These are phyloP conservation scores for Sarcophilus harrisii DNA, from an alignment of 2,797 vertebrate genomes.

Conservation along the genomic window DNA sequence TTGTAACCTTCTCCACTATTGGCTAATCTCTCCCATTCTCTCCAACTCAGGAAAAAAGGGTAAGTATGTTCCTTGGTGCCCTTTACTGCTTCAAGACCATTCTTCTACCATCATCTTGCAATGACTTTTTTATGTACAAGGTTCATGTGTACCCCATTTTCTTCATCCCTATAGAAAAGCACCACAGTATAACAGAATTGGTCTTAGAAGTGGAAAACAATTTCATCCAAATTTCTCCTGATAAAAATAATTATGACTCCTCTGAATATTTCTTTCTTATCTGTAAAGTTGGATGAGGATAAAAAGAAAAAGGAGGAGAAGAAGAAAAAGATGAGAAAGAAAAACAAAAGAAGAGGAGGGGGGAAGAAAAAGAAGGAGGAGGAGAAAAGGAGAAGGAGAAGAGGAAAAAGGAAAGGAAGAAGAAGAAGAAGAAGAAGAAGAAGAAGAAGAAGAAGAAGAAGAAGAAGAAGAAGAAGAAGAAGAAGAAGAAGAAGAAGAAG, in stretches of 20 bases:
- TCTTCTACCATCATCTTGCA: background rate
- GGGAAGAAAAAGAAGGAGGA: too few species aligned
- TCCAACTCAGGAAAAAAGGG: background rate
- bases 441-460: too few species aligned
- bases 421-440: too few species aligned
- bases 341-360: too few species aligned
- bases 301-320: background rate
- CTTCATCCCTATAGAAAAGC: background rate
- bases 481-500: too few species aligned
- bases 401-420: accelerated
- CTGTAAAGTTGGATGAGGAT: background rate
- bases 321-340: too few species aligned
- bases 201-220: background rate
- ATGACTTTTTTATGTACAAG: background rate
- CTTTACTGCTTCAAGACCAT: background rate
- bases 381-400: too few species aligned
- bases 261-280: background rate
- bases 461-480: too few species aligned
- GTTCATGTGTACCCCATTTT: background rate
- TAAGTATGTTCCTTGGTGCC: background rate
- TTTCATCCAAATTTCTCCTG: background rate
- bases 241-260: too few species aligned
- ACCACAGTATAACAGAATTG: background rate
- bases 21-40: background rate
- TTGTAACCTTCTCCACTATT: background rate